Conservation (phyloP, 2,797 vertebrate genomes). For the Parauchenoglanis ngamensis region DNA sequence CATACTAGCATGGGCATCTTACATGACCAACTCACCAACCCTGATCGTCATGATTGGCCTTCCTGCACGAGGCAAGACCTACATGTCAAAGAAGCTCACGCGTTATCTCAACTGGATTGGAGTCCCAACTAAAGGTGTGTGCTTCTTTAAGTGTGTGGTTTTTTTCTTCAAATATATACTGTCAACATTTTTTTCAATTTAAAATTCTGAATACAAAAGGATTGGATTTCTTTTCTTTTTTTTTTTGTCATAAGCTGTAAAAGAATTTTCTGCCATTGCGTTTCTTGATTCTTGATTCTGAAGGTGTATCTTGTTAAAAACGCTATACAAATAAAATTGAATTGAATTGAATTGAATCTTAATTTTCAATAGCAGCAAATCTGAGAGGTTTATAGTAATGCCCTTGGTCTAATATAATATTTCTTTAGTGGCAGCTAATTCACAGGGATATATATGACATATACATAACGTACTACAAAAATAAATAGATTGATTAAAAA, state of each 20-base stretch:
- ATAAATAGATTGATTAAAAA: background rate
- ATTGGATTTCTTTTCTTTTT: background rate
- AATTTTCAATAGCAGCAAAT: background rate
- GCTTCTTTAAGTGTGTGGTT: background rate
- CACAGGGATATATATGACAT: too few species aligned
- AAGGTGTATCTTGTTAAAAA: background rate
- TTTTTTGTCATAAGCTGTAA: background rate
- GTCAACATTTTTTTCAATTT: background rate
- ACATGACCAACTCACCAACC: constrained; percentile 96
- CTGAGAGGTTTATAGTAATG: background rate
- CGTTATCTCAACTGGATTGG: constrained; percentile 99
- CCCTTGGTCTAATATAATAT: background rate
- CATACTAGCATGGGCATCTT: constrained; percentile 89
- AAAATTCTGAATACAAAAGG: background rate
- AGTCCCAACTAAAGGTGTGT: constrained; percentile 91
- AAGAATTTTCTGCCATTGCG: background rate
- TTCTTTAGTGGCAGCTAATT: background rate
- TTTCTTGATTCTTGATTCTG: background rate
- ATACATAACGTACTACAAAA: background rate
- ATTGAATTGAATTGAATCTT: too few species aligned
- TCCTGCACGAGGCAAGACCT: constrained; percentile 93
- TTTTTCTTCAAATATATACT: background rate
- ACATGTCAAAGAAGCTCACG: constrained; percentile 95
- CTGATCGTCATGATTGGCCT: constrained; percentile 96
- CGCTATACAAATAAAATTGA: too few species aligned